phyloP scores from a whole-genome alignment of 2,797 vertebrate genomes.

The Typhlichthys eigenmanni region DNA sequence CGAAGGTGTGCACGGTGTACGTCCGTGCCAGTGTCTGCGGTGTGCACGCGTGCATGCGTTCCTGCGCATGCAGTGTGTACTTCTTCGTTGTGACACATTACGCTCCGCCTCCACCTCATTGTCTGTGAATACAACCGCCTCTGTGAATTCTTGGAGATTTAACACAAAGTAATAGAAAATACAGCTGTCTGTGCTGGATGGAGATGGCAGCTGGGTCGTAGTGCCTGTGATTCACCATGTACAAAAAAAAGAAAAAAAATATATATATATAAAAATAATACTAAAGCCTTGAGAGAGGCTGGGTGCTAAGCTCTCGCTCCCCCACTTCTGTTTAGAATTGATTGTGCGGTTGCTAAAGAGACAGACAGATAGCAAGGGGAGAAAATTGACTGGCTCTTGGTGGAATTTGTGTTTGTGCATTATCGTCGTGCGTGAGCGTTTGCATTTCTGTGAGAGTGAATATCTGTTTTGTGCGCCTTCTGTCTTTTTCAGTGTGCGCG shows the following conservation, averaged over 20 bases:
- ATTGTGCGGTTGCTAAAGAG: slow-evolving; percentile 73
- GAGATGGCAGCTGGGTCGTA: slow-evolving; percentile 55
- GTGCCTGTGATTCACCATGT: slow-evolving; percentile 60
- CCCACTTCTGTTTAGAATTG: slow-evolving; percentile 72
- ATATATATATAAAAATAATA: slow-evolving; percentile 1
- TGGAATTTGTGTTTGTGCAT: slow-evolving; percentile 63
- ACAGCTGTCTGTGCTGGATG: slow-evolving; percentile 67
- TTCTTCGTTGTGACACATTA: slow-evolving; percentile 60
- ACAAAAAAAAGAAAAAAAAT: slow-evolving; percentile 29
- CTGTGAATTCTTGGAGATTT: slow-evolving; percentile 60
- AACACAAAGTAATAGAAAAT: slow-evolving; percentile 62
- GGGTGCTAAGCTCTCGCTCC: slow-evolving; percentile 61
- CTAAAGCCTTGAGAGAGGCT: slow-evolving; percentile 57
- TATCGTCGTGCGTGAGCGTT: slow-evolving; percentile 44
- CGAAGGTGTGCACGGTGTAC: not conserved
- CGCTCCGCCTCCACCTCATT: slow-evolving; percentile 63
- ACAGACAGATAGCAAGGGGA: slow-evolving; percentile 47
- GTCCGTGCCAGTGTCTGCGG: not conserved
- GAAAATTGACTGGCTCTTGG: slow-evolving; percentile 63
- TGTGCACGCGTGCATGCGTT: not conserved
- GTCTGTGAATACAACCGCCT: slow-evolving; percentile 64
- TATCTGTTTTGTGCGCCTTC: slow-evolving; percentile 52
- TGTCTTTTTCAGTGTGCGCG: slow-evolving; percentile 58
- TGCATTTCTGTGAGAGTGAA: slow-evolving; percentile 8
- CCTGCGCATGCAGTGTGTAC: slow-evolving; percentile 44